Evolutionary conservation across 2,113 vertebrate genomes (phyloP).

Genomic region (Trematomus loennbergii): DNA sequence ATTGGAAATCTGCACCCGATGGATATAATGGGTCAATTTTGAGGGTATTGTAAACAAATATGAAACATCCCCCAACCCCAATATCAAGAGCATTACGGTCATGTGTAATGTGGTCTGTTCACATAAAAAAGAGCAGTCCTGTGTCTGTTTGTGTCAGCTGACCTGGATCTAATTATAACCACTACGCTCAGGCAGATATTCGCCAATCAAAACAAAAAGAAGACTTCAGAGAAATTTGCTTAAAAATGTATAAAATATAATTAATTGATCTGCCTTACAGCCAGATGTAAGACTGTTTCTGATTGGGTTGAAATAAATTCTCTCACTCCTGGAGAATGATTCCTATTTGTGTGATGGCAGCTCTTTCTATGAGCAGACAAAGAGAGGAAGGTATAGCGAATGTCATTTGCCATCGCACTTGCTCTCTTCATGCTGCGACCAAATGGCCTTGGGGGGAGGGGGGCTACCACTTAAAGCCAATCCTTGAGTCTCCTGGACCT

Average conservation of each 20-base stretch:
- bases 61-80: constrained; percentile 29
- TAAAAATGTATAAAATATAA: background rate
- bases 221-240: background rate
- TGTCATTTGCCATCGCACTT: constrained; percentile 24
- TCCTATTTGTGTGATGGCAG: constrained; percentile 15
- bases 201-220: background rate
- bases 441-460: constrained; percentile 21
- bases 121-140: constrained; percentile 50
- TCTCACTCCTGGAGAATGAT: background rate
- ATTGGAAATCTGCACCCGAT: constrained; percentile 26
- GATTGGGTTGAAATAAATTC: background rate
- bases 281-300: background rate
- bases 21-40: constrained; percentile 43
- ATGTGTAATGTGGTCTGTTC: constrained; percentile 44
- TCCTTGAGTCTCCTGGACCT: constrained; percentile 22
- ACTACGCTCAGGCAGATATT: constrained; percentile 26
- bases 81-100: constrained; percentile 20
- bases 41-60: constrained; percentile 32
- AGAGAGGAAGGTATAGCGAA: constrained; percentile 42
- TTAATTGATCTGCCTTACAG: background rate
- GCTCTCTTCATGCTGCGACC: constrained; percentile 58
- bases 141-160: constrained; percentile 63
- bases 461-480: constrained; percentile 48
- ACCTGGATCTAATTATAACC: constrained; percentile 67
- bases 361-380: constrained; percentile 54